Conservation (phyloP, 2,797 vertebrate genomes). For the Triplophysa bombifrons region DNA sequence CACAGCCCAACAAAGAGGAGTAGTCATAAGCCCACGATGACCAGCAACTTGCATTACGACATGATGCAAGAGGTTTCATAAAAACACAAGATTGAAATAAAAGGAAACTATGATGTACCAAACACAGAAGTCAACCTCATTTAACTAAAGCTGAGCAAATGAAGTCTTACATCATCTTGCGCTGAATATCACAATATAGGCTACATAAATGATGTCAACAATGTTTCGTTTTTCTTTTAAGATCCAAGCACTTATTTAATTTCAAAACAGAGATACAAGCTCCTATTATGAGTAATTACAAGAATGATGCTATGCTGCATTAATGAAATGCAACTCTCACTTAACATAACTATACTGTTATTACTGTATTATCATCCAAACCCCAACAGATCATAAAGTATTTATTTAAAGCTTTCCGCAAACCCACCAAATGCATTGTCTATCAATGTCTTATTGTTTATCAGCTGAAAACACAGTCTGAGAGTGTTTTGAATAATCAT, state of each 20-base stretch:
- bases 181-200: background rate
- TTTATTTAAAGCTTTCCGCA: too few species aligned
- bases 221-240: background rate
- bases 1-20: slow-evolving; percentile 19
- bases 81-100: background rate
- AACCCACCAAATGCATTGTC: too few species aligned
- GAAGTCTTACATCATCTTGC: background rate
- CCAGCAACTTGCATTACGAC: slow-evolving; percentile 38
- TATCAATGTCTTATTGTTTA: too few species aligned
- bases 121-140: background rate
- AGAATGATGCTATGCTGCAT: too few species aligned
- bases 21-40: slow-evolving; percentile 53
- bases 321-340: too few species aligned
- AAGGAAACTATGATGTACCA: background rate
- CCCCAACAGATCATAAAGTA: too few species aligned
- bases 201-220: background rate
- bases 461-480: too few species aligned
- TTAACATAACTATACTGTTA: too few species aligned
- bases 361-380: too few species aligned
- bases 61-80: slow-evolving; percentile 49
- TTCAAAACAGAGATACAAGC: too few species aligned
- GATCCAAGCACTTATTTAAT: background rate
- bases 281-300: too few species aligned
- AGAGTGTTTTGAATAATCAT: too few species aligned
- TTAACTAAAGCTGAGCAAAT: background rate